phyloP scores from a whole-genome alignment of 2,113 vertebrate genomes.

The Marcusenius ussheri region DNA sequence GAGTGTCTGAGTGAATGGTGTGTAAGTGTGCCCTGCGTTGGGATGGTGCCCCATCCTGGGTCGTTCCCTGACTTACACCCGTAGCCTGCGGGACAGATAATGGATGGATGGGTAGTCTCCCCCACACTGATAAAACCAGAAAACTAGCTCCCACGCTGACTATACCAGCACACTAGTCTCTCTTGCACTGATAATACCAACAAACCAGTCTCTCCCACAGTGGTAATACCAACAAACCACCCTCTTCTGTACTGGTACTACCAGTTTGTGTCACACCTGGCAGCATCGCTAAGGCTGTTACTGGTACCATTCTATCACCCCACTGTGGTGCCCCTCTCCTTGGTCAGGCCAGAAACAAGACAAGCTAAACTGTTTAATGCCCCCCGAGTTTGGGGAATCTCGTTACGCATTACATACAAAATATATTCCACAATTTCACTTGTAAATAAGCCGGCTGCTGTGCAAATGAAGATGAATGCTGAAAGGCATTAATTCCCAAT shows the following conservation, averaged over 20 bases:
- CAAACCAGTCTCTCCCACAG: background rate
- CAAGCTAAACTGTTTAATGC: background rate
- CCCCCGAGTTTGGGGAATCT: background rate
- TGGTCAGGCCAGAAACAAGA: background rate
- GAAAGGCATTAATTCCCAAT: slow-evolving; percentile 26
- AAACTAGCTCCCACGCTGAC: background rate
- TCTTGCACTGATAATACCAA: background rate
- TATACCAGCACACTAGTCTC: background rate
- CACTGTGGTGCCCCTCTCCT: background rate
- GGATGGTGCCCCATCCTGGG: too few relatives aligned
- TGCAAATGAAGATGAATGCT: slow-evolving; percentile 26
- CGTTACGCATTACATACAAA: slow-evolving; percentile 12
- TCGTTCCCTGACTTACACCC: too few relatives aligned
- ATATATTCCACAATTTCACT: slow-evolving; percentile 19
- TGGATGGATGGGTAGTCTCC: background rate
- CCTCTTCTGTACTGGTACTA: background rate
- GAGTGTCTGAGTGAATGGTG: too few relatives aligned
- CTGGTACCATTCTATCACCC: background rate
- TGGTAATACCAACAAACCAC: background rate
- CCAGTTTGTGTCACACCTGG: background rate
- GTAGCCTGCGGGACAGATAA: too few relatives aligned
- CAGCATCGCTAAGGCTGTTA: background rate
- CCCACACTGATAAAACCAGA: background rate
- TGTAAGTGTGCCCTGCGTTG: too few relatives aligned
- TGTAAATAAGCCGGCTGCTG: slow-evolving; percentile 25